Conservation (phyloP, 2,113 vertebrate genomes). For the Colius striatus region DNA sequence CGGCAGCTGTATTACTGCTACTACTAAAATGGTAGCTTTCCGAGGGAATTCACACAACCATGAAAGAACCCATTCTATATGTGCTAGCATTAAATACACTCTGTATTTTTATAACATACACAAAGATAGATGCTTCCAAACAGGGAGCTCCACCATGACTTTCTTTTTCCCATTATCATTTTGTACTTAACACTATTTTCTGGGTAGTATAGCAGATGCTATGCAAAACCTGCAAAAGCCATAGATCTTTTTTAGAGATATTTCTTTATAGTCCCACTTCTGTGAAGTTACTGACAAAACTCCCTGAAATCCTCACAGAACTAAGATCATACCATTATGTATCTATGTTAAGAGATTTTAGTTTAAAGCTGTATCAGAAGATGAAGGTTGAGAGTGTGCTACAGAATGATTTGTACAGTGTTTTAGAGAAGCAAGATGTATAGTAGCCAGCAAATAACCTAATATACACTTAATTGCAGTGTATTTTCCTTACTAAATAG, state of each 20-base stretch:
- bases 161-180: background rate
- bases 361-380: background rate
- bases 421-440: background rate
- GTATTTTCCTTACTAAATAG: background rate
- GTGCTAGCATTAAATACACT: background rate
- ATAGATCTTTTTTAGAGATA: background rate
- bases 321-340: background rate
- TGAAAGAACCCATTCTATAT: background rate
- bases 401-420: background rate
- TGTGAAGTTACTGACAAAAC: background rate
- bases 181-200: background rate
- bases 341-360: background rate
- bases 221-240: background rate
- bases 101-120: background rate
- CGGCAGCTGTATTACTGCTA: background rate
- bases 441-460: background rate
- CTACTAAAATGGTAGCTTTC: background rate
- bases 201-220: background rate
- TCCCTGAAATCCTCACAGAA: background rate
- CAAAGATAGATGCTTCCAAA: background rate
- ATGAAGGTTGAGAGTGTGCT: background rate
- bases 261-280: background rate
- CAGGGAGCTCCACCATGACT: background rate
- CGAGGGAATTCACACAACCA: background rate
- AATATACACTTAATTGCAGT: background rate